A percentile compares a stretch with the other conserved stretches of the same genome.
Evolutionary conservation across 2,888 invertebrate genomes (phyloP).

Genomic region (Erebia aethiops): DNA sequence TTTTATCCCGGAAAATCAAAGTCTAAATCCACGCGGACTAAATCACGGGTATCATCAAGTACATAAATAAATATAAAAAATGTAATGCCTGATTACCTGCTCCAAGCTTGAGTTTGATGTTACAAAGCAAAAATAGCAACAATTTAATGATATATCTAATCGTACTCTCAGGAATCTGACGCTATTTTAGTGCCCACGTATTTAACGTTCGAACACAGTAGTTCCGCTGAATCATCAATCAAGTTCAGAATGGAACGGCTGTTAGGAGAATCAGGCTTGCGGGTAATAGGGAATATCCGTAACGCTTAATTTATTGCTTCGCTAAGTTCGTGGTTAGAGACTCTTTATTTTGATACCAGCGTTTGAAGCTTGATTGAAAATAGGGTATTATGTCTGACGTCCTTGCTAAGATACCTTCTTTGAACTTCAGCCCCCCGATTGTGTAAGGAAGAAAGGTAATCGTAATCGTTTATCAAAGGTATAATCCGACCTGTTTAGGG

Average conservation of each 20-base stretch:
- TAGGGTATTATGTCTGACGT: background rate
- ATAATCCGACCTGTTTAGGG: no score
- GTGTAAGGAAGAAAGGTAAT: background rate
- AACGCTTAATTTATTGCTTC: slow-evolving; percentile 88
- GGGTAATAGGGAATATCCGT: slow-evolving; percentile 88
- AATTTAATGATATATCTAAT: background rate
- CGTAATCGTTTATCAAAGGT: no score
- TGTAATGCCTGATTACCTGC: no score
- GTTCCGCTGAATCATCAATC: slow-evolving; percentile 89
- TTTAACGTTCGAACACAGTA: slow-evolving; percentile 80
- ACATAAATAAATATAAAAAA: no score
- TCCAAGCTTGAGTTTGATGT: background rate
- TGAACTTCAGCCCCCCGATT: no score
- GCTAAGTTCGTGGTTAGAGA: slow-evolving; percentile 83
- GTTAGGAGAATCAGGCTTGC: slow-evolving; percentile 90
- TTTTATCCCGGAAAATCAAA: no score
- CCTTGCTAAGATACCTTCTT: background rate
- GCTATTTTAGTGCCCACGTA: background rate
- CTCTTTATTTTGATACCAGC: slow-evolving; percentile 60
- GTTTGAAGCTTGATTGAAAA: slow-evolving; percentile 3
- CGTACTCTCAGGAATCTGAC: background rate
- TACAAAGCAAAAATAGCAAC: background rate
- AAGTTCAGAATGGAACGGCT: slow-evolving; percentile 90
- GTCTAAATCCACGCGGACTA: no score
- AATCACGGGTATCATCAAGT: no score